phyloP scores from a whole-genome alignment of 2,888 invertebrate genomes.

The Spisula subtruncata region DNA sequence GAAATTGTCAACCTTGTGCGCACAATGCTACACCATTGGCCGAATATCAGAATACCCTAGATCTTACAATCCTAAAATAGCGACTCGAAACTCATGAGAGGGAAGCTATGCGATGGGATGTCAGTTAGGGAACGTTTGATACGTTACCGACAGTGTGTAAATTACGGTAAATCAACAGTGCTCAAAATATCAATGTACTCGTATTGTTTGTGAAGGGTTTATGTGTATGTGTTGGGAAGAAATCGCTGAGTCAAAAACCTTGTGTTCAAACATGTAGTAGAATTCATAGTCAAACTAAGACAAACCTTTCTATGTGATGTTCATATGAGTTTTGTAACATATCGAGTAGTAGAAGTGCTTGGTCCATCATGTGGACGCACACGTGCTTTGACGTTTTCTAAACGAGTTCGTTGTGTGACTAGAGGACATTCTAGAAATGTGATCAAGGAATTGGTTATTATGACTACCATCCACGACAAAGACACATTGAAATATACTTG shows the following conservation, averaged over 20 bases:
- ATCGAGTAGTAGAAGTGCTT: neutral
- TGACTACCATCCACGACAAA: neutral
- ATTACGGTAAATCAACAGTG: slow-evolving; percentile 15
- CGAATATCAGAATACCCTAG: neutral
- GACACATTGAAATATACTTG: neutral
- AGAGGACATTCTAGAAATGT: neutral
- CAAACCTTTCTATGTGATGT: neutral
- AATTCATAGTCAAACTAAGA: neutral
- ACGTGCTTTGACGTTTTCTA: slow-evolving; percentile 15
- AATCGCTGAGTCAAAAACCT: neutral
- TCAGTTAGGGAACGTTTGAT: neutral
- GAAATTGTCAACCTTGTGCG: neutral
- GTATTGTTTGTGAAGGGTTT: neutral
- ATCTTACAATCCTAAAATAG: neutral
- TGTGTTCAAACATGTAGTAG: neutral
- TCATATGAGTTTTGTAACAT: neutral
- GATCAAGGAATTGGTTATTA: neutral
- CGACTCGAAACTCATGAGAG: neutral
- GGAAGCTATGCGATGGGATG: neutral
- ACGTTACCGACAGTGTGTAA: neutral
- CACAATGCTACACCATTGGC: neutral
- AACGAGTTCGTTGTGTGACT: slow-evolving; percentile 8
- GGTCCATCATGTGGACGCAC: neutral
- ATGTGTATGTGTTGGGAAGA: neutral
- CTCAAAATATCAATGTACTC: slow-evolving; percentile 19